Evolutionary conservation across 2,797 vertebrate species (phyloP).

Genomic region (Meda fulgida): DNA sequence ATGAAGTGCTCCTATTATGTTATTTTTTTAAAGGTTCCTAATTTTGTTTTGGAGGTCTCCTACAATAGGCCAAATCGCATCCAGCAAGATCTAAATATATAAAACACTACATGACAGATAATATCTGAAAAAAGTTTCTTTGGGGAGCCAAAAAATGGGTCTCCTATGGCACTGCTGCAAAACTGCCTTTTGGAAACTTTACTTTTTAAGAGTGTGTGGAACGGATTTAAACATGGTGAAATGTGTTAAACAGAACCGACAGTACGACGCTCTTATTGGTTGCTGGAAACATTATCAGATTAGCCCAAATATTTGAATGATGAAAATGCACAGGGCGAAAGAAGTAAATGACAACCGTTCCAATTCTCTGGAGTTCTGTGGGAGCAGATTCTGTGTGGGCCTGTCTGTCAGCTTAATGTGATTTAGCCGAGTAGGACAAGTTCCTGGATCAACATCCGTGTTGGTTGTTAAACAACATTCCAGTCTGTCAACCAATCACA

Average conservation of each 20-base stretch:
- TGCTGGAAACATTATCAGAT: constrained; percentile 9
- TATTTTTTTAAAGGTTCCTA: background rate
- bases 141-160: background rate
- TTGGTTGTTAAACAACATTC: constrained; percentile 33
- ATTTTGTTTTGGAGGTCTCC: background rate
- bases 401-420: constrained; percentile 35
- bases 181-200: background rate
- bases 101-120: background rate
- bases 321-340: background rate
- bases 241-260: background rate
- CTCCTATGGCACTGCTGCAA: background rate
- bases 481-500: constrained; percentile 10
- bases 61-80: background rate
- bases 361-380: constrained; percentile 21
- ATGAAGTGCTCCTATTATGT: background rate
- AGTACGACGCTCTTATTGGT: background rate
- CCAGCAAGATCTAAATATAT: background rate
- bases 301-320: background rate
- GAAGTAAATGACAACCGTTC: constrained; percentile 3
- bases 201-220: background rate
- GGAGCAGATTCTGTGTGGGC: constrained; percentile 38
- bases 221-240: background rate
- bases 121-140: background rate
- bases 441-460: constrained; percentile 24
- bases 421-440: constrained; percentile 11